Percentiles rank a stretch among this genome's conserved stretches.
phyloP scores from a whole-genome alignment of 1,140 invertebrate genomes.

The Drosophila obscura region DNA sequence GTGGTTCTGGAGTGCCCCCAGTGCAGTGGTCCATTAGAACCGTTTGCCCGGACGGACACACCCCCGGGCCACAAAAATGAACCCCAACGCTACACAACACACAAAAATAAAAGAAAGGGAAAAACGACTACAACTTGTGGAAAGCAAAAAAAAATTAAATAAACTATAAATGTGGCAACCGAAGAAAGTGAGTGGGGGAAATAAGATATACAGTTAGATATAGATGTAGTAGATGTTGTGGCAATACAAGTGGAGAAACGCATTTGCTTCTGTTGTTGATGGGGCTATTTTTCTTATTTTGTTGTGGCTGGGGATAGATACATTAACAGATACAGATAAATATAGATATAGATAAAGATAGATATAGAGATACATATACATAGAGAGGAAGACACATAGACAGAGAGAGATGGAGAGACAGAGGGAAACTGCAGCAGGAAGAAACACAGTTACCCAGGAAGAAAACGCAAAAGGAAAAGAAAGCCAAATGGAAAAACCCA shows the following conservation, averaged over 20 bases:
- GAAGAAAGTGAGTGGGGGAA: no score
- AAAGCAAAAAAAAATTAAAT: slow-evolving; percentile 3
- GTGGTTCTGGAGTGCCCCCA: not conserved
- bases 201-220: no score
- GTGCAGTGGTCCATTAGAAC: slow-evolving; percentile 25
- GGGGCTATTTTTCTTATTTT: slow-evolving; percentile 26
- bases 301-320: slow-evolving; percentile 42
- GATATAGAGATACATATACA: slow-evolving; percentile 12
- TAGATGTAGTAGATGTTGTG: no score
- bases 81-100: not conserved
- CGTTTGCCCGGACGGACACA: not conserved
- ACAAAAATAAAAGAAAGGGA: slow-evolving; percentile 12
- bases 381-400: slow-evolving; percentile 24
- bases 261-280: slow-evolving; percentile 37
- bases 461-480: slow-evolving; percentile 32
- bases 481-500: slow-evolving; percentile 39
- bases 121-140: no score
- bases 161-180: not conserved
- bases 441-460: slow-evolving; percentile 54
- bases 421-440: slow-evolving; percentile 44
- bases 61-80: slow-evolving; percentile 8
- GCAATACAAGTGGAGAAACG: not conserved
- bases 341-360: slow-evolving; percentile 24
- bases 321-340: slow-evolving; percentile 45
- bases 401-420: slow-evolving; percentile 19